A percentile compares a stretch with the other conserved stretches of the same genome.
phyloP scores from a whole-genome alignment of 2,888 invertebrate genomes.

The Pristionchus mayeri region DNA sequence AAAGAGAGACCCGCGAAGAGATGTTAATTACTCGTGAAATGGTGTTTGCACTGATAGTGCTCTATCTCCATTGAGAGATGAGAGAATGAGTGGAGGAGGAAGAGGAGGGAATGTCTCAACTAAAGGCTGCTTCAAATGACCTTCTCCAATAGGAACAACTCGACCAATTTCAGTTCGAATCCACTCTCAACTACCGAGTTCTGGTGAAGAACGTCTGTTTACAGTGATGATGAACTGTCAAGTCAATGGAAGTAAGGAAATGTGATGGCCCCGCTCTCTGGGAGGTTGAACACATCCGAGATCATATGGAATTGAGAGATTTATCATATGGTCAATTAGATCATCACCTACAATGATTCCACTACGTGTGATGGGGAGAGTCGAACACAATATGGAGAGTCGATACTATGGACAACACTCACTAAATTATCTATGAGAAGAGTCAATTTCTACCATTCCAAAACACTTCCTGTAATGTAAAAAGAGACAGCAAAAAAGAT shows the following conservation, averaged over 20 bases:
- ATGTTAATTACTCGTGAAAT: slow-evolving; percentile 35
- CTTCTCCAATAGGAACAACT: slow-evolving; percentile 1
- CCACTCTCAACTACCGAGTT: background rate
- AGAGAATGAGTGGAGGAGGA: background rate
- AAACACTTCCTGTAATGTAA: background rate
- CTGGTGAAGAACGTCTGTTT: no score
- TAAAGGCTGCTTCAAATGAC: slow-evolving; percentile 11
- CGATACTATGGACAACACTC: background rate
- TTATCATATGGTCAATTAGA: background rate
- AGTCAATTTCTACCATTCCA: background rate
- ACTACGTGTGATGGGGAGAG: background rate
- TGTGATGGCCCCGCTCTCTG: background rate
- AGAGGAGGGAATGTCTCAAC: background rate
- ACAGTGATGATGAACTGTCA: background rate
- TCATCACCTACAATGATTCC: background rate
- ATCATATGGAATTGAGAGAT: background rate
- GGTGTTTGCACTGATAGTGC: background rate
- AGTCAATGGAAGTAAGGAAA: background rate
- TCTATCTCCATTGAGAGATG: background rate
- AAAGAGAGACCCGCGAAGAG: background rate
- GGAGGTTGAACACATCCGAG: background rate
- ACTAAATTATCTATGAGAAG: background rate
- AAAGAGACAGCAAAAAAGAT: background rate
- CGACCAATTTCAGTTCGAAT: background rate
- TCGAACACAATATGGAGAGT: background rate